Evolutionary conservation across 35 echinoderm and acorn worm species (phyloP).

Genomic region (Stichopus chloronotus): DNA sequence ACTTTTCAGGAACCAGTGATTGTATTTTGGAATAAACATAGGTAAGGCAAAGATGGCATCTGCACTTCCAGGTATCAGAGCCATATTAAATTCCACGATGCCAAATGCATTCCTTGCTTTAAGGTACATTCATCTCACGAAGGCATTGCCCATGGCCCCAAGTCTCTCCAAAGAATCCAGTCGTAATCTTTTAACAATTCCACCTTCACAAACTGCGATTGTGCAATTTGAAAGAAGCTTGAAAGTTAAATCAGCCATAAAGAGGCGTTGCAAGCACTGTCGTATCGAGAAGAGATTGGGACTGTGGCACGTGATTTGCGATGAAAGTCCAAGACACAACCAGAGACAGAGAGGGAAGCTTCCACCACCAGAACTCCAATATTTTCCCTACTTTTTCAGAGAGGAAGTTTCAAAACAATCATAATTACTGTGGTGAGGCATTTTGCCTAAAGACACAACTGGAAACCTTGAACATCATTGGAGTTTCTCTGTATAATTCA

Average conservation of each 20-base stretch:
- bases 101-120: not conserved
- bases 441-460: no score
- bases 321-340: constrained; percentile 48
- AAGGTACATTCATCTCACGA: not conserved
- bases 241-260: constrained; percentile 44
- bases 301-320: constrained; percentile 38
- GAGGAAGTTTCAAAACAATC: not conserved
- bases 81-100: not conserved
- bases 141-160: not conserved
- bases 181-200: no score
- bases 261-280: constrained; percentile 56
- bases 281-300: constrained; percentile 20
- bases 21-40: not conserved
- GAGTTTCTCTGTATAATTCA: no score
- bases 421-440: not conserved
- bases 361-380: constrained; percentile 48
- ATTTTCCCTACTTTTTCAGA: constrained; percentile 52
- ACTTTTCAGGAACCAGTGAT: no score
- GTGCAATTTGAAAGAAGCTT: constrained; percentile 2
- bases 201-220: not conserved
- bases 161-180: not conserved
- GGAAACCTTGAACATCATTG: no score
- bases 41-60: not conserved
- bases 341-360: constrained; percentile 28
- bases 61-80: not conserved